These are phyloP conservation scores for Atta colombica DNA, from an alignment of 1,140 invertebrate species.

Conservation along the genomic window DNA sequence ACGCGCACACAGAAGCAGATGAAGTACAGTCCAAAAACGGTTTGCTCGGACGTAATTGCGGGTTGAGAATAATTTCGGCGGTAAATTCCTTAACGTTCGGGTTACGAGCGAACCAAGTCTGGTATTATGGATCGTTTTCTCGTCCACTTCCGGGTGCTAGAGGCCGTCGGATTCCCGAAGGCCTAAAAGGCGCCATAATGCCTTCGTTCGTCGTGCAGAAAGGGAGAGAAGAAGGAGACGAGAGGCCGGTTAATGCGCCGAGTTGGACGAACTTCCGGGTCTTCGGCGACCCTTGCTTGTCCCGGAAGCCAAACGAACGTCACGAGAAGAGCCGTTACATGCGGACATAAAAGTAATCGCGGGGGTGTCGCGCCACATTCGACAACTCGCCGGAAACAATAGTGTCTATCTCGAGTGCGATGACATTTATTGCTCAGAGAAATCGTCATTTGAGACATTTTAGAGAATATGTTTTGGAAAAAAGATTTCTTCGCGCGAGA, in stretches of 20 bases:
- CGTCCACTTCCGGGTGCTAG: slow-evolving; percentile 62
- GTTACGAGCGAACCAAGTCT: slow-evolving; percentile 49
- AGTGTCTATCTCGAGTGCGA: slow-evolving; percentile 47
- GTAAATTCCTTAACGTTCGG: slow-evolving; percentile 50
- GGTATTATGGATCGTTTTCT: slow-evolving; percentile 61
- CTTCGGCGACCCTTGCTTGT: slow-evolving; percentile 83
- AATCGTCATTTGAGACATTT: not conserved
- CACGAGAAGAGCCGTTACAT: slow-evolving; percentile 79
- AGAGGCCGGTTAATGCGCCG: slow-evolving; percentile 75
- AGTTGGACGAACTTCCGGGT: slow-evolving; percentile 82
- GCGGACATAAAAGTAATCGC: slow-evolving; percentile 59
- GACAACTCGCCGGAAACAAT: slow-evolving; percentile 45
- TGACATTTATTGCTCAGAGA: slow-evolving; percentile 14
- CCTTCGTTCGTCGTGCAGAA: slow-evolving; percentile 52
- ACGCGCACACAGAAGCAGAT: not conserved
- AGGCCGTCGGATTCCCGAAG: slow-evolving; percentile 53
- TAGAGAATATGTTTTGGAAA: not conserved
- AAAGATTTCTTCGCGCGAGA: not conserved
- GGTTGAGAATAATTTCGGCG: slow-evolving; percentile 61
- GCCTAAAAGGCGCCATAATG: slow-evolving; percentile 67
- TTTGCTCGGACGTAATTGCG: slow-evolving; percentile 54
- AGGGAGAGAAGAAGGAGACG: slow-evolving; percentile 54
- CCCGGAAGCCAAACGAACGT: slow-evolving; percentile 82
- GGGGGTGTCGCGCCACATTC: slow-evolving; percentile 52
- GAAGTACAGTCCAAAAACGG: slow-evolving; percentile 45